These are phyloP conservation scores for Saguinus midas DNA, from an alignment of 2,113 vertebrate species.

Conservation along the genomic window DNA sequence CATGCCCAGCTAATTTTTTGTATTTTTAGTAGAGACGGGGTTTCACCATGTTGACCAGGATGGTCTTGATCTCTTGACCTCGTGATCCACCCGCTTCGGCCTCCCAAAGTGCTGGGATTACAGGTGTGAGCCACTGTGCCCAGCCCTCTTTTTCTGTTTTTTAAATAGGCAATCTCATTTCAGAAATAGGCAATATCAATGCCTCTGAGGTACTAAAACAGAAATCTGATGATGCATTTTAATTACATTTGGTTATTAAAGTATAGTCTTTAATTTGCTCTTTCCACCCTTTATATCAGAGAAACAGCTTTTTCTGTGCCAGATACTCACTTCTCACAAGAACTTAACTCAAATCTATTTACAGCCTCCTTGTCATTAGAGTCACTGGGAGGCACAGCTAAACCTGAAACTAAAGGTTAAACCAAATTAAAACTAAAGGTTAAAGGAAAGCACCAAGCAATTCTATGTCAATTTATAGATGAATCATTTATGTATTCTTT, in stretches of 20 bases:
- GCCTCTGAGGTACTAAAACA: slow-evolving; percentile 49
- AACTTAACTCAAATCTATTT: slow-evolving; percentile 68
- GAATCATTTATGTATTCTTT: slow-evolving; percentile 53
- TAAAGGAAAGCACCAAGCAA: slow-evolving; percentile 55
- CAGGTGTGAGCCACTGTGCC: too few species aligned
- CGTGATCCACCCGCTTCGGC: too few species aligned
- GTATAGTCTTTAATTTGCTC: slow-evolving; percentile 68
- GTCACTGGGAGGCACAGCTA: slow-evolving; percentile 53
- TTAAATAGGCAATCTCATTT: slow-evolving; percentile 57
- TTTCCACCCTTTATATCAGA: slow-evolving; percentile 44
- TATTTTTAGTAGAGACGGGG: too few species aligned
- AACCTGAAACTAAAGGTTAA: slow-evolving; percentile 74
- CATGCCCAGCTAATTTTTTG: too few species aligned
- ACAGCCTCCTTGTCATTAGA: slow-evolving; percentile 58
- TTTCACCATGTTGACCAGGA: too few species aligned
- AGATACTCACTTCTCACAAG: slow-evolving; percentile 56
- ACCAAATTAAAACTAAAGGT: slow-evolving; percentile 74
- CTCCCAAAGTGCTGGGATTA: too few species aligned
- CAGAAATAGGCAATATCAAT: slow-evolving; percentile 51
- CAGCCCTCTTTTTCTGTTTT: background rate
- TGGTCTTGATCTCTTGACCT: too few species aligned
- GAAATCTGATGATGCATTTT: slow-evolving; percentile 68
- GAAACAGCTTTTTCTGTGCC: slow-evolving; percentile 40
- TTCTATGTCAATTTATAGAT: slow-evolving; percentile 50
- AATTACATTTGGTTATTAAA: slow-evolving; percentile 72